These are phyloP conservation scores for Beris chalybata DNA, from an alignment of 2,888 invertebrate species.

Conservation along the genomic window DNA sequence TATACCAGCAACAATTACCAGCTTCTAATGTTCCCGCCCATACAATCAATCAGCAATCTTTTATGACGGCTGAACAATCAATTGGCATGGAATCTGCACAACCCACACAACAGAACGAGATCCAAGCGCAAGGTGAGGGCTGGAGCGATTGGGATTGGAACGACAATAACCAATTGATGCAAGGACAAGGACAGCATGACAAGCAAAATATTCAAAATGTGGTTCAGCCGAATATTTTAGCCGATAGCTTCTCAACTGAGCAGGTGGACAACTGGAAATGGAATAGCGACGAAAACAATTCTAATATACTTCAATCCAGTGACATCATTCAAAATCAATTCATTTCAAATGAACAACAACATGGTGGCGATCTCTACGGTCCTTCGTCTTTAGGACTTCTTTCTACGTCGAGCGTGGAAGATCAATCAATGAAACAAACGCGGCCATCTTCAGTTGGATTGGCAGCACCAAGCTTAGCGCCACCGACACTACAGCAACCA, in stretches of 20 bases:
- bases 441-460: conserved; percentile 19
- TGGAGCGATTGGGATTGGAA: conserved; percentile 40
- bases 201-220: conserved; percentile 30
- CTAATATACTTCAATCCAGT: conserved; percentile 44
- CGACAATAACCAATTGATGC: conserved; percentile 32
- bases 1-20: conserved; percentile 17
- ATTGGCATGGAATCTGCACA: not conserved
- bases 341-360: conserved; percentile 40
- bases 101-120: conserved; percentile 14
- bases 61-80: conserved; percentile 12
- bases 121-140: conserved; percentile 18
- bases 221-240: conserved; percentile 54
- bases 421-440: not conserved
- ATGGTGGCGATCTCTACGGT: conserved; percentile 42
- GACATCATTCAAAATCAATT: conserved; percentile 51
- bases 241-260: conserved; percentile 62
- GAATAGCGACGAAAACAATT: conserved; percentile 58
- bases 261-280: conserved; percentile 65
- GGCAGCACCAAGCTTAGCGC: conserved; percentile 4
- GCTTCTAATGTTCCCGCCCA: conserved; percentile 12
- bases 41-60: conserved; percentile 10
- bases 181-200: conserved; percentile 17
- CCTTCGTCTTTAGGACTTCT: conserved; percentile 38
- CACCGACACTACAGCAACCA: conserved; percentile 12
- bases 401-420: not conserved